These are phyloP conservation scores for Zophobas atratus DNA, from an alignment of 1,140 invertebrate species.

Conservation along the genomic window DNA sequence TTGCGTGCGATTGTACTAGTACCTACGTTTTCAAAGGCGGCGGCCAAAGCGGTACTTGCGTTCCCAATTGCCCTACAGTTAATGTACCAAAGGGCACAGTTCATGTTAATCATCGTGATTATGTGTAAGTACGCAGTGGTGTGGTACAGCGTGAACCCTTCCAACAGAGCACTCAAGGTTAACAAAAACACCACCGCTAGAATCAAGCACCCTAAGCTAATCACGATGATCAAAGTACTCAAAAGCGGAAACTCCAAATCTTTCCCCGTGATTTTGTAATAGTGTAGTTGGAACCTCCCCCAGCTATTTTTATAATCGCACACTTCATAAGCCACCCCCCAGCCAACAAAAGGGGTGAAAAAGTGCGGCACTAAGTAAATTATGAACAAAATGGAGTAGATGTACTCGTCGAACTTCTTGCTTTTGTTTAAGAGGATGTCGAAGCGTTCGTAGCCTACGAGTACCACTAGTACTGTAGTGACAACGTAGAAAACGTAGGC, in stretches of 20 bases:
- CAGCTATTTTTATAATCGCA: slow-evolving; percentile 76
- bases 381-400: slow-evolving; percentile 75
- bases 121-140: slow-evolving; percentile 76
- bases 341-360: slow-evolving; percentile 77
- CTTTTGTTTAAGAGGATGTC: slow-evolving; percentile 71
- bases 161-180: slow-evolving; percentile 72
- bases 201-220: slow-evolving; percentile 73
- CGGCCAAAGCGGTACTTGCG: slow-evolving; percentile 66
- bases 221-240: slow-evolving; percentile 72
- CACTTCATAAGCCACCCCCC: slow-evolving; percentile 75
- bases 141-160: slow-evolving; percentile 74
- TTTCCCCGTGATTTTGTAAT: slow-evolving; percentile 69
- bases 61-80: slow-evolving; percentile 76
- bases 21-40: slow-evolving; percentile 64
- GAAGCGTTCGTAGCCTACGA: slow-evolving; percentile 73
- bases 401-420: slow-evolving; percentile 75
- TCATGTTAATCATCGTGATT: slow-evolving; percentile 78
- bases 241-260: slow-evolving; percentile 73
- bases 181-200: slow-evolving; percentile 73
- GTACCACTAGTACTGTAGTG: slow-evolving; percentile 70
- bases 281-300: slow-evolving; percentile 69
- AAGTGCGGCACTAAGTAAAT: slow-evolving; percentile 76
- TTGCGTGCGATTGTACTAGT: slow-evolving; percentile 2
- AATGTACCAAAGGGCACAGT: slow-evolving; percentile 77
- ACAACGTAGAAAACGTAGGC: slow-evolving; percentile 74